phyloP scores from a whole-genome alignment of 1,140 invertebrate genomes.

The Bradysia coprophila region DNA sequence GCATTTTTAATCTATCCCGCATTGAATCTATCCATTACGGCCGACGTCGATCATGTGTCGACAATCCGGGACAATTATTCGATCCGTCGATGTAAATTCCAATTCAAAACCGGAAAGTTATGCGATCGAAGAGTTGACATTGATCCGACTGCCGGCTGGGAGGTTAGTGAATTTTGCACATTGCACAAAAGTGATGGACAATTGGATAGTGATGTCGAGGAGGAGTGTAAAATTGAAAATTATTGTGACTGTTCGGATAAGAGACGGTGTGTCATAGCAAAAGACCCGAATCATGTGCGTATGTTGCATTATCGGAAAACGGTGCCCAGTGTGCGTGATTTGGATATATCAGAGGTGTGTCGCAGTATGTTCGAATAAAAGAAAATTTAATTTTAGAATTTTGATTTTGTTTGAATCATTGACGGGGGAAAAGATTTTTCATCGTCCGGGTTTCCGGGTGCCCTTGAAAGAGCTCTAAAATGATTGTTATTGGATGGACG shows the following conservation, averaged over 20 bases:
- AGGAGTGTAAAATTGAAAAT: constrained; percentile 6
- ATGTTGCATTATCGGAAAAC: background rate
- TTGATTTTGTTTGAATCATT: too few relatives aligned
- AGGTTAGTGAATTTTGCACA: constrained; percentile 17
- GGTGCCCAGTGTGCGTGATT: constrained; percentile 22
- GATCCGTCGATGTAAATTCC: constrained; percentile 7
- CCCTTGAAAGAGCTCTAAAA: too few relatives aligned
- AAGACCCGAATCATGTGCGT: constrained; percentile 1
- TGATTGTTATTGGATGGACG: too few relatives aligned
- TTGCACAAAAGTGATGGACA: constrained; percentile 10
- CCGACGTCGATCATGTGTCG: constrained; percentile 41
- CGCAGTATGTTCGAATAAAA: constrained; percentile 15
- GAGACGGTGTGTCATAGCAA: constrained; percentile 2
- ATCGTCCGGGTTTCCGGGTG: too few relatives aligned
- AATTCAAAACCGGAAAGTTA: constrained; percentile 2
- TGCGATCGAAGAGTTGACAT: constrained; percentile 6
- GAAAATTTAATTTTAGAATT: background rate
- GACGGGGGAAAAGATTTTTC: too few relatives aligned
- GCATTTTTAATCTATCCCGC: constrained; percentile 70
- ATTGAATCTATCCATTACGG: constrained; percentile 57
- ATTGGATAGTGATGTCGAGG: constrained; percentile 14
- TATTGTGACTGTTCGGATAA: constrained; percentile 7
- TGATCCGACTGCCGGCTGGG: constrained; percentile 16
- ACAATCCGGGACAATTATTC: constrained; percentile 45
- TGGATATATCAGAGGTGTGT: constrained; percentile 25